These are phyloP conservation scores for Apis mellifera DNA, from an alignment of 1,140 invertebrate genomes.

Conservation along the genomic window DNA sequence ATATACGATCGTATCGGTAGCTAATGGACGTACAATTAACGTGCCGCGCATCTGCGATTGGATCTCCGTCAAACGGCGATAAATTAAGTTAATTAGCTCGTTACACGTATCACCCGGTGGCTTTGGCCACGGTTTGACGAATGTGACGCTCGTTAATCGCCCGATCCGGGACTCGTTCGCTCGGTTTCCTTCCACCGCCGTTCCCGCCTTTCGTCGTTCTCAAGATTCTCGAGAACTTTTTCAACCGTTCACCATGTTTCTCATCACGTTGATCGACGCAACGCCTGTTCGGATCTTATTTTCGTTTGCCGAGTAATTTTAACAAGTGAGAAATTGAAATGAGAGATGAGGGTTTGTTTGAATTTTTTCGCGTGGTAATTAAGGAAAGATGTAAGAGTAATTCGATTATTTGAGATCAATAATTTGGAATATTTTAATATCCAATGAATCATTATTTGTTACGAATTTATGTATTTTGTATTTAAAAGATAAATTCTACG, in stretches of 20 bases:
- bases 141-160: conserved; percentile 70
- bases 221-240: background rate
- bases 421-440: too few species aligned
- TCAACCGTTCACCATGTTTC: background rate
- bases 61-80: conserved; percentile 72
- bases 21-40: conserved; percentile 76
- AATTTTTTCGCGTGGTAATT: background rate
- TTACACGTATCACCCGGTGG: conserved; percentile 67
- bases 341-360: background rate
- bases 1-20: conserved; percentile 69
- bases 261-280: background rate
- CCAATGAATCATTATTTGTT: too few species aligned
- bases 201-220: conserved; percentile 14
- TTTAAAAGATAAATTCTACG: too few species aligned
- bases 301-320: background rate
- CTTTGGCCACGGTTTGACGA: conserved; percentile 66
- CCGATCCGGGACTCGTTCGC: conserved; percentile 6
- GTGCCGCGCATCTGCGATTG: conserved; percentile 71
- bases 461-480: too few species aligned
- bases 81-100: conserved; percentile 77
- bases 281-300: background rate
- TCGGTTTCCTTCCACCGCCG: conserved; percentile 13
- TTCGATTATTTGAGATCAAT: too few species aligned
- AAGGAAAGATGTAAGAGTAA: too few species aligned
- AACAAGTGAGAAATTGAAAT: background rate